Percentiles rank a stretch among this genome's conserved stretches.
These are phyloP conservation scores for Furcula furcula DNA, from an alignment of 2,888 invertebrate species.

Conservation along the genomic window DNA sequence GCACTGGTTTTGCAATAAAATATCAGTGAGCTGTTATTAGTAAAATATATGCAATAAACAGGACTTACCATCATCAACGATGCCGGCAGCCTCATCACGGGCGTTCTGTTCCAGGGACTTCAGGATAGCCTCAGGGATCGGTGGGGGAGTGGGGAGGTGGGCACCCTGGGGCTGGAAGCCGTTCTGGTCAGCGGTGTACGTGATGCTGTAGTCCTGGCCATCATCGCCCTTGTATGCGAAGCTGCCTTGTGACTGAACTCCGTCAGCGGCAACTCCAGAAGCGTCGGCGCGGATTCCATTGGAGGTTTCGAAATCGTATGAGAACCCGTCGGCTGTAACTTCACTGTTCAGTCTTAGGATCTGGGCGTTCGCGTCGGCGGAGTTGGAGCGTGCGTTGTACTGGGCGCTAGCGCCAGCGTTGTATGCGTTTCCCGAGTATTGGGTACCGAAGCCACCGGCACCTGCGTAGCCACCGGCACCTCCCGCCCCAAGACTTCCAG, in stretches of 20 bases:
- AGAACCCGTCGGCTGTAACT: constrained; percentile 70
- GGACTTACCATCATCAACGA: constrained; percentile 74
- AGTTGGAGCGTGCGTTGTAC: constrained; percentile 35
- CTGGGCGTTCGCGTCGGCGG: constrained; percentile 65
- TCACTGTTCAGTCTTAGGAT: constrained; percentile 68
- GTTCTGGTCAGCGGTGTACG: constrained; percentile 76
- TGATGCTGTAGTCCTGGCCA: constrained; percentile 75
- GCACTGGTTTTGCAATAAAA: no score
- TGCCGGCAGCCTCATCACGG: constrained; percentile 75
- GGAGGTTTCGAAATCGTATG: constrained; percentile 74
- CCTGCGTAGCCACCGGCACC: constrained; percentile 20
- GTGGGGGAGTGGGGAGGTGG: constrained; percentile 74
- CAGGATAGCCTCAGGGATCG: constrained; percentile 73
- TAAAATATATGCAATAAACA: constrained; percentile 1
- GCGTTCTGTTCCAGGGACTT: constrained; percentile 76
- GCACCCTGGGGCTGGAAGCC: constrained; percentile 72
- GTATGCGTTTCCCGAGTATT: constrained; percentile 38
- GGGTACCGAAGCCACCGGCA: constrained; percentile 24
- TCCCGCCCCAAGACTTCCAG: constrained; percentile 11
- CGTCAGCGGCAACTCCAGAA: constrained; percentile 69
- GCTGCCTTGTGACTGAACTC: constrained; percentile 74
- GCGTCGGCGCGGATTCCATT: constrained; percentile 77
- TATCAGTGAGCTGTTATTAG: neutral
- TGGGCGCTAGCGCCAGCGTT: constrained; percentile 33
- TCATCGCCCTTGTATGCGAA: constrained; percentile 76